Evolutionary conservation across 1,140 invertebrate genomes (phyloP), one percentile per base, ranked within the genome.

Genomic region (Penaeus indicus): DNA sequence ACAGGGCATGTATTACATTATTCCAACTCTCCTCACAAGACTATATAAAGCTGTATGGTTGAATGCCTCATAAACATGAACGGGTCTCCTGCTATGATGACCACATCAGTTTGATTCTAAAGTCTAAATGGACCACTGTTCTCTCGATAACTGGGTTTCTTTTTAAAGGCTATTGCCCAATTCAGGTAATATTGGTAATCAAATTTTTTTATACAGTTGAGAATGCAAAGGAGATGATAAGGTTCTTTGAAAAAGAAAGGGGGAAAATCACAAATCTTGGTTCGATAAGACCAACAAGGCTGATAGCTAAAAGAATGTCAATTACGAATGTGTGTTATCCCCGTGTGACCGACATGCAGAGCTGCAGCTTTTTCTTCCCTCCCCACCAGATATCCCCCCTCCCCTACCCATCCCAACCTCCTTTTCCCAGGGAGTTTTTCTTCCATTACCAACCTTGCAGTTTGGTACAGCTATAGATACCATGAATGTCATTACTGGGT

Each of bases 151-250:
- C 64, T 60, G 82, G 81, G 38, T 88, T 61, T 83, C 81, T 62
- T 83, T 60, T 84, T 83, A 42, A 69, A 82, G 84, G 81, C 69
- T 84, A 82, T 82, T 75, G 64, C 61, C 72, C 42, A 84, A 78
- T 88, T 88, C 87, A 88, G 87, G 87, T 88, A 88, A 83, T 88
- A 88, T 69, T 88, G 87, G 81, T 88, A 88, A 88, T 88, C 87
- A 88, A 88, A 88, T 83, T 84, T 60, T 83, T 64, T 47, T 88
- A 84, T 80, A 84, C 78, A 60, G 79, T 87, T 64, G 64, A 82
- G 63, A 63, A 82, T 47, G 67, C 42, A 67, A 42, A 84, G 61
- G 22, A 61, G 27, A 32, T 75, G 25, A 69, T 18, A 69, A 63
- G 63, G 67, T 61, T 64, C 42, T 64, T 19, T 62, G 81, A 83